Conservation (phyloP, 1,140 invertebrate genomes). For the Nasonia longicornis region DNA sequence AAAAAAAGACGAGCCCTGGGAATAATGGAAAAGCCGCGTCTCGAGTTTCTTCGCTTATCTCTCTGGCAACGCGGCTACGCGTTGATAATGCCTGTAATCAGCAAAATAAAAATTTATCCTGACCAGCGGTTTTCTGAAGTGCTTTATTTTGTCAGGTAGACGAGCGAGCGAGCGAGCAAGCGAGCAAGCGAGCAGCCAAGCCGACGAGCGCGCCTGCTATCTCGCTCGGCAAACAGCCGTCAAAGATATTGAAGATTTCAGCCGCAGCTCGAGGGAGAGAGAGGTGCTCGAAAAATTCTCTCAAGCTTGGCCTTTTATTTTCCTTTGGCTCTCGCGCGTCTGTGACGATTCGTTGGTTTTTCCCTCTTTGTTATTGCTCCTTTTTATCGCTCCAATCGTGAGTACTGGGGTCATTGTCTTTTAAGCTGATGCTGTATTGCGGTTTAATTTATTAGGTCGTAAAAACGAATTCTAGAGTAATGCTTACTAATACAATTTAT, state of each 20-base stretch:
- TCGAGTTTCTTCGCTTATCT: constrained; percentile 43
- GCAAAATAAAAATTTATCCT: constrained; percentile 61
- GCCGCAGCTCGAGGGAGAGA: not conserved
- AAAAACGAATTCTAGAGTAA: no score
- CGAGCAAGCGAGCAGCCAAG: not conserved
- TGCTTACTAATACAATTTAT: no score
- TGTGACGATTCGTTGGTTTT: not conserved
- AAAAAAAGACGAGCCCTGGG: not conserved
- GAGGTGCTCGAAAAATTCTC: constrained; percentile 3
- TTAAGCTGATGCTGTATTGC: no score
- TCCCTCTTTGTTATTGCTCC: not conserved
- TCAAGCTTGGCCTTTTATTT: not conserved
- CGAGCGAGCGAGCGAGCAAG: constrained; percentile 26
- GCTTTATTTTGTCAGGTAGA: constrained; percentile 66
- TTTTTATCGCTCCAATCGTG: not conserved
- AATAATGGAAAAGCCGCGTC: constrained; percentile 2
- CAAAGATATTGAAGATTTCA: constrained; percentile 61
- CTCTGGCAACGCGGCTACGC: constrained; percentile 10
- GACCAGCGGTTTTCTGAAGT: constrained; percentile 60
- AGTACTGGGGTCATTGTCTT: not conserved
- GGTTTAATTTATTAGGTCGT: not conserved
- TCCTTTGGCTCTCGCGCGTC: not conserved
- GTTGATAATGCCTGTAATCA: constrained; percentile 60
- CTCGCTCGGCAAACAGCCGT: constrained; percentile 62
- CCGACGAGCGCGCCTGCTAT: constrained; percentile 49